phyloP scores from a whole-genome alignment of 2,797 vertebrate species.

The Myripristis jacobus region DNA sequence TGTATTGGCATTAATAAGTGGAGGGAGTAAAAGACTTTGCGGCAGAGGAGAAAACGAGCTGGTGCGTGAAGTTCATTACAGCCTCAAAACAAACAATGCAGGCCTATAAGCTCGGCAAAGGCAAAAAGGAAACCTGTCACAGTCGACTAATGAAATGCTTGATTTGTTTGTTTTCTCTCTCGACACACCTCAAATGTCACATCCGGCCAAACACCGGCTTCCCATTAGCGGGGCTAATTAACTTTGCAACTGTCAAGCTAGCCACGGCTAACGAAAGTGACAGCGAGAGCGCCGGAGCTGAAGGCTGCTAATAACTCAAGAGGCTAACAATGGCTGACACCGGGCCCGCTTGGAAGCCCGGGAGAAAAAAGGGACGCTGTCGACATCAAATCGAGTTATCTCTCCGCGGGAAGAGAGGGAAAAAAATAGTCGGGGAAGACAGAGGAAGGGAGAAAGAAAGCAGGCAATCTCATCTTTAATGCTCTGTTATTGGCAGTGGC shows the following conservation, averaged over 20 bases:
- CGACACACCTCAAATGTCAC: slow-evolving; percentile 77
- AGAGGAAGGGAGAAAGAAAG: slow-evolving; percentile 11
- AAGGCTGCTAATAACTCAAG: slow-evolving; percentile 93
- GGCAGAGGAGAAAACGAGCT: neutral
- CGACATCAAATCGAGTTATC: slow-evolving; percentile 95
- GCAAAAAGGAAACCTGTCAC: slow-evolving; percentile 71
- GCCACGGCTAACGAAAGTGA: slow-evolving; percentile 86
- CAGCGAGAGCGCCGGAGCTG: slow-evolving; percentile 85
- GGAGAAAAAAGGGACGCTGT: slow-evolving; percentile 86
- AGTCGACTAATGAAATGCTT: slow-evolving; percentile 77
- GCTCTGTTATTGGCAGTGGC: slow-evolving; percentile 83
- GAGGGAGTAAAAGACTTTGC: slow-evolving; percentile 57
- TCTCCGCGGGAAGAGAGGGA: slow-evolving; percentile 49
- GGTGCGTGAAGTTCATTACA: slow-evolving; percentile 51
- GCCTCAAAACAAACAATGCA: slow-evolving; percentile 58
- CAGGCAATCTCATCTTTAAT: slow-evolving; percentile 78
- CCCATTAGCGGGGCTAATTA: slow-evolving; percentile 86
- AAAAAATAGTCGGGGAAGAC: neutral
- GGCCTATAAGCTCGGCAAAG: slow-evolving; percentile 35
- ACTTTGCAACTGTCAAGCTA: slow-evolving; percentile 81
- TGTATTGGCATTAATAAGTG: slow-evolving; percentile 65
- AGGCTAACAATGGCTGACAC: slow-evolving; percentile 89
- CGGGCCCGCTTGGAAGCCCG: slow-evolving; percentile 87
- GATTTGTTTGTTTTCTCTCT: slow-evolving; percentile 76
- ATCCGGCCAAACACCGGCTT: slow-evolving; percentile 87